phyloP scores from a whole-genome alignment of 2,113 vertebrate genomes.

The Fulmarus glacialis region DNA sequence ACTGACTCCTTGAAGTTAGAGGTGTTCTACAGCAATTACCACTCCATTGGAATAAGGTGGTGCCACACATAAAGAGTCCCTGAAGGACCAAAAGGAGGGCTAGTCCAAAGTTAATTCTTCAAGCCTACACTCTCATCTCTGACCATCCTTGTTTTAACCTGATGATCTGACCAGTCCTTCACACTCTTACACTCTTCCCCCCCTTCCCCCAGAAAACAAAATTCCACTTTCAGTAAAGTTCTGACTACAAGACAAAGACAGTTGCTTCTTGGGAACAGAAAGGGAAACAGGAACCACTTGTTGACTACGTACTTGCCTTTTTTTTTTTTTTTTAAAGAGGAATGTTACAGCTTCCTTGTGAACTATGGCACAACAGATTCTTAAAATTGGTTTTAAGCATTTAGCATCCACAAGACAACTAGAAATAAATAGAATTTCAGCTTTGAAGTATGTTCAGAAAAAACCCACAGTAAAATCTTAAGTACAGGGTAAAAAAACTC shows the following conservation, averaged over 20 bases:
- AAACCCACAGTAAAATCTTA: background rate
- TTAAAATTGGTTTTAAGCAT: background rate
- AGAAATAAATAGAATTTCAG: background rate
- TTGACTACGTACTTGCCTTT: background rate
- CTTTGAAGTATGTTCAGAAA: background rate
- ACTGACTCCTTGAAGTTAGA: background rate
- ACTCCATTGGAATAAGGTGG: background rate
- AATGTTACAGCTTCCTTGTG: background rate
- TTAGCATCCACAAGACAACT: background rate
- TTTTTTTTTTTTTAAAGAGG: background rate
- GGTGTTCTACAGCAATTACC: background rate
- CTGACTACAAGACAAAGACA: background rate
- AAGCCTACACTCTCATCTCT: background rate
- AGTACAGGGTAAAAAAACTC: background rate
- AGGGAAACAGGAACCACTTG: background rate
- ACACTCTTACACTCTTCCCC: background rate
- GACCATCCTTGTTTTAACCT: background rate
- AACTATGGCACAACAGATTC: background rate
- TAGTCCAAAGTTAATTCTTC: background rate
- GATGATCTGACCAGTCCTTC: background rate
- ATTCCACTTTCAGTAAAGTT: background rate
- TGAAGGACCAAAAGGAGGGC: background rate
- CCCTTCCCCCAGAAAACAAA: accelerated
- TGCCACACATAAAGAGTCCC: background rate
- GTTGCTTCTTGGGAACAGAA: background rate